Evolutionary conservation across 2,888 invertebrate species (phyloP).

Genomic region (Unio pictorum): DNA sequence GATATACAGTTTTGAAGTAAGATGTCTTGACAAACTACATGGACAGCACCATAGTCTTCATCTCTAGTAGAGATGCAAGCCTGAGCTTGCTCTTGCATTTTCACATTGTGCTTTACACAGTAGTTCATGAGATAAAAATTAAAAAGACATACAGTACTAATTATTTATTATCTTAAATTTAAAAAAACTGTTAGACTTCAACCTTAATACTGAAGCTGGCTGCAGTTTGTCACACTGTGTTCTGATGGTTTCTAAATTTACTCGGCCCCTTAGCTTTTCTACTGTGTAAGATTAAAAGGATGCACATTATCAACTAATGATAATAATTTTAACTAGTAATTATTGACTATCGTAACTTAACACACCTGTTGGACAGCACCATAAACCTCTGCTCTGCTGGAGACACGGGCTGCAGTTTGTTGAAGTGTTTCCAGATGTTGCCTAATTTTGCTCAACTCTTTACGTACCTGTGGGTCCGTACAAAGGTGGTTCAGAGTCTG

Average conservation of each 20-base stretch:
- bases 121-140: no score
- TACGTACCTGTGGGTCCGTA: conserved; percentile 74
- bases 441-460: conserved; percentile 74
- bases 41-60: conserved; percentile 76
- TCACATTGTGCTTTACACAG: conserved; percentile 74
- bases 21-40: conserved; percentile 66
- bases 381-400: conserved; percentile 74
- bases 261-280: no score
- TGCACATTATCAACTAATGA: no score
- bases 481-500: conserved; percentile 74
- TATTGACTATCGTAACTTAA: background rate
- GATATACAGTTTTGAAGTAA: no score
- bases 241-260: no score
- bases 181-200: no score
- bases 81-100: conserved; percentile 72
- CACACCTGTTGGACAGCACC: conserved; percentile 76
- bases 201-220: no score
- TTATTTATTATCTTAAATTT: no score
- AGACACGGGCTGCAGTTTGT: conserved; percentile 71
- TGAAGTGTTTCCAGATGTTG: conserved; percentile 73
- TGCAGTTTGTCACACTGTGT: no score
- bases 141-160: no score
- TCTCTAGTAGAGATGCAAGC: conserved; percentile 72
- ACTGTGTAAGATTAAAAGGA: no score
- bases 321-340: no score